Evolutionary conservation across 2,797 vertebrate species (phyloP), one percentile per base, ranked within the genome.

Genomic region (Sebastes cheni): DNA sequence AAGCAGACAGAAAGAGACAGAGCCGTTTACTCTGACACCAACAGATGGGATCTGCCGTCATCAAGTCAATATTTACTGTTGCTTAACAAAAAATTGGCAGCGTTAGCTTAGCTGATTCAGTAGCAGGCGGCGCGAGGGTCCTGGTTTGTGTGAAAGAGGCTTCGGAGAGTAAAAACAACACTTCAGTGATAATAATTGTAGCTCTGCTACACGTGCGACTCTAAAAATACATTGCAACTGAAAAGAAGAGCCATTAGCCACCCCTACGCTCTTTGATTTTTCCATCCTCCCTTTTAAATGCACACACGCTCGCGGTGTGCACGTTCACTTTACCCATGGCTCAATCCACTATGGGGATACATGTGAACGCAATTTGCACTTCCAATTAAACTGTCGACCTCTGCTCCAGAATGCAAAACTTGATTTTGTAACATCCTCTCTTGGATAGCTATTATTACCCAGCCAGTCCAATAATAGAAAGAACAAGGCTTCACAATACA

Each of bases 371-470:
- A 97, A 97, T 97, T 92, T 95, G 95, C 97, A 96, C 96, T 97
- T 97, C 96, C 97, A 99, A 98, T 98, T 99, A 99, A 95, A 96
- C 96, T 96, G 96, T 94, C 95, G 97, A 97, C 95, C 97, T 97
- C 94, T 95, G 95, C 93, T 95, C 95, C 93, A 97, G 94, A 95
- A 96, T 90, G 88, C 90, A 91, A 91, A 94, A 92, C 85, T 88
- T 94, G 94, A 94, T 93, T 97, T 92, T 93, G 92, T 89, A 90
- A 78, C 89, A 84, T 89, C 84, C 92, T 93, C 88, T 82, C 77
- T 89, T 91, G 80, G 84, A 92, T 86, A 50, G 91, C 91, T 95
- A 94, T 95, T 94, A 92, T 93, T 93, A 94, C 93, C 89, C 79
- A 82, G 89, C 81, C 88, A 67, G 86, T 79, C 85, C 78, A 81